Evolutionary conservation across 2,888 invertebrate species (phyloP).

Genomic region (Tromatobia lineatoria): DNA sequence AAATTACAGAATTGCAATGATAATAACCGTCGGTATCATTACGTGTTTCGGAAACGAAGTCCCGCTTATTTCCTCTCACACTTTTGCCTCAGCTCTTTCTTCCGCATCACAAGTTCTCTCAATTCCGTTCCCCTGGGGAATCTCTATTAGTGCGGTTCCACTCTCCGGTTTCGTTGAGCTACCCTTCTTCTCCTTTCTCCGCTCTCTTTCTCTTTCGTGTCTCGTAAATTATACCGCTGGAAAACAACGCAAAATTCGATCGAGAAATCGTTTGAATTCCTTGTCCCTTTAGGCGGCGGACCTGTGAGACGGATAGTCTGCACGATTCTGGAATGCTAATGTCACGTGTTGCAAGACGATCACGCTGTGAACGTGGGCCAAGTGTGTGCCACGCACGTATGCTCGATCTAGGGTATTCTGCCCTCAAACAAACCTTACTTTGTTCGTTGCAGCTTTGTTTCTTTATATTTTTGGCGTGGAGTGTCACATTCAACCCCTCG

Average conservation of each 20-base stretch:
- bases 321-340: constrained; percentile 84
- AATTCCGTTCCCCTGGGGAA: constrained; percentile 28
- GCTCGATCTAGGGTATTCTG: constrained; percentile 20
- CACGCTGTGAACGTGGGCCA: constrained; percentile 22
- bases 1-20: background rate
- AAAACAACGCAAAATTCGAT: constrained; percentile 82
- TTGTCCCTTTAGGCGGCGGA: constrained; percentile 14
- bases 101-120: constrained; percentile 31
- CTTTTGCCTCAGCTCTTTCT: constrained; percentile 19
- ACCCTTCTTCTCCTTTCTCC: constrained; percentile 44
- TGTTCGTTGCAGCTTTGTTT: constrained; percentile 37
- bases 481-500: constrained; percentile 1
- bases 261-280: constrained; percentile 82
- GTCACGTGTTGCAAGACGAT: constrained; percentile 61
- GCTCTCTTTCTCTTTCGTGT: constrained; percentile 36
- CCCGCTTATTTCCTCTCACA: constrained; percentile 15
- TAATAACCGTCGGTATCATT: background rate
- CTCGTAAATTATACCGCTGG: constrained; percentile 77
- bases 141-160: constrained; percentile 62
- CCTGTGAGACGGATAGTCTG: constrained; percentile 80
- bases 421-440: background rate
- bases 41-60: background rate
- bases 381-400: constrained; percentile 49
- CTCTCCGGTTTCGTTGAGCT: constrained; percentile 29
- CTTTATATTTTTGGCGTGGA: constrained; percentile 48